A percentile compares a stretch with the other conserved stretches of the same genome.
These are phyloP conservation scores for Tetranychus piercei DNA, from an alignment of 2,888 invertebrate genomes.

Conservation along the genomic window DNA sequence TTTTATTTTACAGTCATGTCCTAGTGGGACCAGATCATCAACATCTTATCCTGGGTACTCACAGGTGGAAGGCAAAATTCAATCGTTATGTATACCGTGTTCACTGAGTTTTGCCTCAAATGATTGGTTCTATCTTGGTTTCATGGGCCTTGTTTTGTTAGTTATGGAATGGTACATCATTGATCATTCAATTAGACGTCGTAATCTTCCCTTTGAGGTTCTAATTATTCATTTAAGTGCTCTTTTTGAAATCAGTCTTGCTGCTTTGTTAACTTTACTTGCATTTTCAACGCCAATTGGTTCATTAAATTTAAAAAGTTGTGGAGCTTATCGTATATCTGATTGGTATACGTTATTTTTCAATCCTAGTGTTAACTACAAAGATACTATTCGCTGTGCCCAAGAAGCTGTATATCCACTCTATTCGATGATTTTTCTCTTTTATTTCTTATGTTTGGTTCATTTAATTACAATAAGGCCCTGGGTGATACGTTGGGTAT, in stretches of 20 bases:
- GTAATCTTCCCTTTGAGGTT: conserved; percentile 49
- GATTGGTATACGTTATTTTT: conserved; percentile 94
- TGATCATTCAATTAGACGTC: conserved; percentile 45
- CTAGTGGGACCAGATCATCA: conserved; percentile 26
- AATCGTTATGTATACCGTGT: conserved; percentile 53
- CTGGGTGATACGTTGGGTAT: conserved; percentile 41
- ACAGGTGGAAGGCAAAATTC: background rate
- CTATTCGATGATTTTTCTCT: conserved; percentile 37
- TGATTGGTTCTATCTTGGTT: conserved; percentile 82
- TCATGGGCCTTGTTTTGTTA: conserved; percentile 71
- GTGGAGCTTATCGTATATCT: conserved; percentile 56
- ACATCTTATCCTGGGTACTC: conserved; percentile 3
- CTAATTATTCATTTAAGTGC: conserved; percentile 61
- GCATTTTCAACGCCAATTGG: conserved; percentile 59
- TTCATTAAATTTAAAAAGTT: conserved; percentile 52
- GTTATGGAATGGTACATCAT: conserved; percentile 83
- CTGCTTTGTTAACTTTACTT: conserved; percentile 56
- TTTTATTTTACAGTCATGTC: conserved; percentile 32
- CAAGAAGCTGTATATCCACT: conserved; percentile 94
- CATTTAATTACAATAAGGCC: conserved; percentile 54
- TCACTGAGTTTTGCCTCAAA: conserved; percentile 55
- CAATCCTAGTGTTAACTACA: conserved; percentile 83
- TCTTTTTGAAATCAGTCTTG: conserved; percentile 54
- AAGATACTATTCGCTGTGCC: conserved; percentile 70
- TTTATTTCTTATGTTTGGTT: conserved; percentile 16